Conservation (phyloP, 2,888 invertebrate species). For the Esperia sulphurella region DNA sequence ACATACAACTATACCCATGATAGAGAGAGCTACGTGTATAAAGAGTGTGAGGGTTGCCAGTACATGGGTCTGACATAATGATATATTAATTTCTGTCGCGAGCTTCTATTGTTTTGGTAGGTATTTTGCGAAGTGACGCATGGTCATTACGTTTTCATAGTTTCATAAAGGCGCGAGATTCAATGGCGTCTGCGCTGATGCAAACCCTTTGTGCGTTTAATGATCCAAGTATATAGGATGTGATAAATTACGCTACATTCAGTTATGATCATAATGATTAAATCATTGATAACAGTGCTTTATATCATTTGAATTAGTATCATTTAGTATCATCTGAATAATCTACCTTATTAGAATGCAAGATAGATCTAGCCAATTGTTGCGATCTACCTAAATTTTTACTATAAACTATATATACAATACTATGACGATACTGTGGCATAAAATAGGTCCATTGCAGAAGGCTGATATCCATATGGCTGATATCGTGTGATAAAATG, state of each 20-base stretch:
- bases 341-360: too few species aligned
- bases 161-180: conserved; percentile 67
- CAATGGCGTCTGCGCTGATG: conserved; percentile 45
- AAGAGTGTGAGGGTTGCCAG: conserved; percentile 40
- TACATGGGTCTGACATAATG: conserved; percentile 77
- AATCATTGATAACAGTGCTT: too few species aligned
- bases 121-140: conserved; percentile 75
- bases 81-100: conserved; percentile 79
- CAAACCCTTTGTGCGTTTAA: conserved; percentile 63
- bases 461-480: too few species aligned
- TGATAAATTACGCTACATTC: conserved; percentile 45
- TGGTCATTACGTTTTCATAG: conserved; percentile 79
- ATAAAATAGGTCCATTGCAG: too few species aligned
- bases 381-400: too few species aligned
- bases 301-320: too few species aligned
- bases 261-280: too few species aligned
- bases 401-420: too few species aligned
- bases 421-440: too few species aligned
- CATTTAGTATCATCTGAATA: too few species aligned
- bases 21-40: conserved; percentile 31
- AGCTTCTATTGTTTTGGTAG: conserved; percentile 74
- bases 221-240: conserved; percentile 46
- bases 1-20: conserved; percentile 2
- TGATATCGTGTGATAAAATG: too few species aligned
- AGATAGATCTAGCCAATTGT: too few species aligned